Conservation (phyloP, 2,888 invertebrate genomes). For the Hesperia comma region DNA sequence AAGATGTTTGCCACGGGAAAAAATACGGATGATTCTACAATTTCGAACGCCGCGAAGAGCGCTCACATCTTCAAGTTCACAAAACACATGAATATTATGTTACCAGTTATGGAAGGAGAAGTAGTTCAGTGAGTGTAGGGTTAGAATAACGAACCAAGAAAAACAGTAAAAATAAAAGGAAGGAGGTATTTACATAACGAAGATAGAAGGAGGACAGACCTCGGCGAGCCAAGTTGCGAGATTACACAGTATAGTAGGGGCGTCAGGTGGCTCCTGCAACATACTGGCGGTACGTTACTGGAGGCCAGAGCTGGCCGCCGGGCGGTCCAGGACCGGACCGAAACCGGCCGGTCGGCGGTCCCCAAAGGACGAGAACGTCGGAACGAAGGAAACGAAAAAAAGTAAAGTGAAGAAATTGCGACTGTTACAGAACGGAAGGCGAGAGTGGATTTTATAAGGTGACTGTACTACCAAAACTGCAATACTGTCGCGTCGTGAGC, state of each 20-base stretch:
- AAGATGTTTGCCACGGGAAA: conserved; percentile 32
- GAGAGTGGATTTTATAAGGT: conserved; percentile 78
- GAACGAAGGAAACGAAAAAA: conserved; percentile 50
- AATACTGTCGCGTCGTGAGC: conserved; percentile 95
- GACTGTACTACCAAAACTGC: conserved; percentile 97
- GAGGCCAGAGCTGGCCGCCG: background rate
- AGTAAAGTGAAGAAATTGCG: conserved; percentile 71
- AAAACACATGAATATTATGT: conserved; percentile 46
- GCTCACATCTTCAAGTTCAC: conserved; percentile 53
- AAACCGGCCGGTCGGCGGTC: conserved; percentile 45
- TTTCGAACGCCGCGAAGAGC: too few species aligned
- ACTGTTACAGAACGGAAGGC: conserved; percentile 76
- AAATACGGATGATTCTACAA: too few species aligned
- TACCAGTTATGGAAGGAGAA: conserved; percentile 56
- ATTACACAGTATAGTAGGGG: conserved; percentile 26
- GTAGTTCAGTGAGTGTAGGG: conserved; percentile 56
- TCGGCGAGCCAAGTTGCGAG: conserved; percentile 44
- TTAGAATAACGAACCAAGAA: conserved; percentile 51
- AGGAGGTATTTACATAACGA: conserved; percentile 22
- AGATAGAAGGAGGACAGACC: conserved; percentile 43
- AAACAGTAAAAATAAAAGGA: conserved; percentile 22
- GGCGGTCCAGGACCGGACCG: conserved; percentile 28
- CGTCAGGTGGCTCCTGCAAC: conserved; percentile 15
- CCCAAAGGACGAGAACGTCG: conserved; percentile 48
- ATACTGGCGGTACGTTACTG: background rate